A percentile compares a stretch with the other conserved stretches of the same genome.
Evolutionary conservation across 1,140 invertebrate genomes (phyloP).

Genomic region (Ceratosolen fusciceps): DNA sequence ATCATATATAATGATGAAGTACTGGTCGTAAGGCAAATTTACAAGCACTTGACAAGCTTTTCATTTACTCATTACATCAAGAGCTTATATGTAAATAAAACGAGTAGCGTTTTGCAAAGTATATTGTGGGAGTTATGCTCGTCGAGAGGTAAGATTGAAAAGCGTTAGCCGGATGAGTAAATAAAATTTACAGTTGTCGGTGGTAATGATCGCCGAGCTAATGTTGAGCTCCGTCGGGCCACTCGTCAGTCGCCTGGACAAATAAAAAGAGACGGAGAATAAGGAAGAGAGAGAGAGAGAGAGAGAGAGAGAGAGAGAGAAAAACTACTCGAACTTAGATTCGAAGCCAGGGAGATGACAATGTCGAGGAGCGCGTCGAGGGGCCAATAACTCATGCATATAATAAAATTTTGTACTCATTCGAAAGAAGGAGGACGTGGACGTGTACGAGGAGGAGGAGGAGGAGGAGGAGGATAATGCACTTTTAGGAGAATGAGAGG

Average conservation of each 20-base stretch:
- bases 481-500: neutral
- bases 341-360: neutral
- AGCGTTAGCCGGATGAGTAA: neutral
- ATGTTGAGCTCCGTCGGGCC: neutral
- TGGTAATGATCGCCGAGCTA: neutral
- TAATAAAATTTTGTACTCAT: slow-evolving; percentile 22
- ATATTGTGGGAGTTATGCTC: neutral
- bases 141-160: no score
- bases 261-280: neutral
- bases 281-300: neutral
- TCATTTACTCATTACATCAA: neutral
- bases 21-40: neutral
- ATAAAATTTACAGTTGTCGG: slow-evolving; percentile 1
- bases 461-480: slow-evolving; percentile 9
- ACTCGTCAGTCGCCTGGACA: neutral
- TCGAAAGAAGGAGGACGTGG: no score
- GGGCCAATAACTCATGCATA: slow-evolving; percentile 2
- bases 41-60: neutral
- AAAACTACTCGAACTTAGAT: neutral
- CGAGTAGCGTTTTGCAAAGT: neutral
- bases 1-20: no score
- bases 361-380: neutral
- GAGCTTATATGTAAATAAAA: neutral
- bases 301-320: neutral
- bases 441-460: no score